phyloP scores from a whole-genome alignment of 30 jellyfish, hydroid and myxozoan genomes.

The Haliclystus octoradiatus region DNA sequence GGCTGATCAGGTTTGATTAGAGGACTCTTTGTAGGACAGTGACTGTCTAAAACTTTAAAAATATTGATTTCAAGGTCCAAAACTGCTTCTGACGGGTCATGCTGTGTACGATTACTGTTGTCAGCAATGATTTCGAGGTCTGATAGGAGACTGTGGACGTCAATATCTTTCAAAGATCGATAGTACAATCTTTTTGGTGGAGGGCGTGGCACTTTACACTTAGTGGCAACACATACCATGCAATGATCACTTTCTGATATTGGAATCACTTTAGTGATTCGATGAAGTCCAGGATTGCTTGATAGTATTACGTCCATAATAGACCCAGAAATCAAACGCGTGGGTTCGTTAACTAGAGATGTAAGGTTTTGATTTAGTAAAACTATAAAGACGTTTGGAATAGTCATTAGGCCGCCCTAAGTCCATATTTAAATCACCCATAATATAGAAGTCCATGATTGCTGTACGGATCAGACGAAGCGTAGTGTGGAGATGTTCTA shows the following conservation, averaged over 20 bases:
- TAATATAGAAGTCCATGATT: too few relatives aligned
- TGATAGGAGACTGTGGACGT: not conserved
- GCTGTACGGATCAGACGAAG: too few relatives aligned
- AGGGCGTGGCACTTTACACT: not conserved
- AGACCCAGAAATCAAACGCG: not conserved
- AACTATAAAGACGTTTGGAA: too few relatives aligned
- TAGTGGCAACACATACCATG: not conserved
- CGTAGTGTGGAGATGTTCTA: too few relatives aligned
- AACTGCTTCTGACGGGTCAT: not conserved
- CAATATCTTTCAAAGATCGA: not conserved
- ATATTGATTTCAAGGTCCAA: not conserved
- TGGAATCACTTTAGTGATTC: not conserved
- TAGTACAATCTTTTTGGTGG: not conserved
- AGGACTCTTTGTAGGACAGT: not conserved
- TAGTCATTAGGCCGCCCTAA: too few relatives aligned
- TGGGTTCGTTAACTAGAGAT: too few relatives aligned
- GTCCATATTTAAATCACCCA: too few relatives aligned
- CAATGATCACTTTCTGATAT: not conserved
- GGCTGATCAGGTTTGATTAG: not conserved
- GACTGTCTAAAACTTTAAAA: not conserved
- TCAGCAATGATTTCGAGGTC: not conserved
- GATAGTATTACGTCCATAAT: not conserved
- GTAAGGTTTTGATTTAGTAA: too few relatives aligned
- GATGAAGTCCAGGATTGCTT: not conserved
- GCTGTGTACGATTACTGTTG: not conserved